Evolutionary conservation across 2,888 invertebrate genomes (phyloP), one percentile per base, ranked within the genome.

Genomic region (Keiferia lycopersicella): DNA sequence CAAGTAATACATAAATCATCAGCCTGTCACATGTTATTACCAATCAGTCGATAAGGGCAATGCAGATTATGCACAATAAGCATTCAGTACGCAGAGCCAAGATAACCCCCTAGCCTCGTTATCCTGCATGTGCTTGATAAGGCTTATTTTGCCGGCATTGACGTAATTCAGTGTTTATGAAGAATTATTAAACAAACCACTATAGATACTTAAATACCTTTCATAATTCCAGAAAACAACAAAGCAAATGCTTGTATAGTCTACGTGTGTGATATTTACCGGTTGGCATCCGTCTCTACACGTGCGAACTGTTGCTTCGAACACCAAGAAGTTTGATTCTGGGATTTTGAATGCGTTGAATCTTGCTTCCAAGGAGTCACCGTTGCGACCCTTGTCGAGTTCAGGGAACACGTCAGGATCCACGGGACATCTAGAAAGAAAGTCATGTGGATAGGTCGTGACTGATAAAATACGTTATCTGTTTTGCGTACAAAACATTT

Each of bases 271-370:
- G 22, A 22, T 30, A 45, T 90, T 86, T 75, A 94, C 94, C 57
- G 98, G 97, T 80, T 97, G 97, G 77, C 98, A 98, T 8, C 97
- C 97, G 61, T 97, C 97, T 51, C 97, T 92, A 74, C 98, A 98
- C 0, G 97, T 97, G 64, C 96, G 92, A 0, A 98, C 98, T 0
- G 96, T 98, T 0, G 98, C 98, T 86, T 98, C 98, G 77, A 98
- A 98, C 0, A 98, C 97, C 72, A 98, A 87, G 92, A 97, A 97
- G 84, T 98, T 98, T 0, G 98, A 98, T 87, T 98, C 98, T 0
- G 98, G 98, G 70, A 98, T 97, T 87, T 98, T 98, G 81, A 98
- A 98, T 0, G 98, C 98, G 83, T 98, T 97, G 83, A 98, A 98
- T 75, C 97, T 93, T 0, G 98, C 97, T 90, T 98, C 97, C 62